A percentile compares a stretch with the other conserved stretches of the same genome.
Evolutionary conservation across 2,113 vertebrate genomes (phyloP).

Genomic region (Scolopax mira): DNA sequence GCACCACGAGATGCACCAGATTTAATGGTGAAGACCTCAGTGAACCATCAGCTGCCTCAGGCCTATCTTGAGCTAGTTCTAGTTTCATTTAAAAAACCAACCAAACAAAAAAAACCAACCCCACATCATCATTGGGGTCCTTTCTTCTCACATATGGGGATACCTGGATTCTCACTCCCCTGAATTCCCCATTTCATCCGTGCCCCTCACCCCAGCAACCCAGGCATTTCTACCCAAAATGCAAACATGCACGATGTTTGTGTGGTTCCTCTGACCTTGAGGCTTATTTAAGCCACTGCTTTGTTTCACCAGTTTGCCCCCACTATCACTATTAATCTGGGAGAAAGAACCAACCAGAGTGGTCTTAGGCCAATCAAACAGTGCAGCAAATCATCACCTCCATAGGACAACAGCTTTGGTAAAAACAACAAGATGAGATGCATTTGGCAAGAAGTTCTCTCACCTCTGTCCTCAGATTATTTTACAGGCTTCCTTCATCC

Average conservation of each 20-base stretch:
- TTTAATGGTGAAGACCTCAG: not conserved
- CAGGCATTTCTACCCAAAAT: not conserved
- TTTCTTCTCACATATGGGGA: not conserved
- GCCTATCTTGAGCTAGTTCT: not conserved
- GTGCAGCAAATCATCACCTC: not conserved
- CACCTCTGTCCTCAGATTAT: not conserved
- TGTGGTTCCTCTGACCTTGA: not conserved
- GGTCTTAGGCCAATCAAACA: not conserved
- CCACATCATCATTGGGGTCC: not conserved
- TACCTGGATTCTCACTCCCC: not conserved
- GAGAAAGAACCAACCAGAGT: not conserved
- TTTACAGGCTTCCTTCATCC: not conserved
- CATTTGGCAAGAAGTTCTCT: not conserved
- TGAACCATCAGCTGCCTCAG: not conserved
- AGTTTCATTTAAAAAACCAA: not conserved
- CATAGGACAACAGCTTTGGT: not conserved
- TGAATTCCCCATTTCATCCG: not conserved
- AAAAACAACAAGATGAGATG: not conserved
- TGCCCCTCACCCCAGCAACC: not conserved
- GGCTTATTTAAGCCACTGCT: not conserved
- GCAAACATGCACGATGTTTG: fast-evolving
- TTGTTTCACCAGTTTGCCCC: not conserved
- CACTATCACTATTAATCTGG: not conserved
- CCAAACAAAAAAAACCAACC: not conserved
- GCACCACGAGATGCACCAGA: not conserved